Conservation (phyloP, 1,140 invertebrate genomes). For the Linepithema humile region DNA sequence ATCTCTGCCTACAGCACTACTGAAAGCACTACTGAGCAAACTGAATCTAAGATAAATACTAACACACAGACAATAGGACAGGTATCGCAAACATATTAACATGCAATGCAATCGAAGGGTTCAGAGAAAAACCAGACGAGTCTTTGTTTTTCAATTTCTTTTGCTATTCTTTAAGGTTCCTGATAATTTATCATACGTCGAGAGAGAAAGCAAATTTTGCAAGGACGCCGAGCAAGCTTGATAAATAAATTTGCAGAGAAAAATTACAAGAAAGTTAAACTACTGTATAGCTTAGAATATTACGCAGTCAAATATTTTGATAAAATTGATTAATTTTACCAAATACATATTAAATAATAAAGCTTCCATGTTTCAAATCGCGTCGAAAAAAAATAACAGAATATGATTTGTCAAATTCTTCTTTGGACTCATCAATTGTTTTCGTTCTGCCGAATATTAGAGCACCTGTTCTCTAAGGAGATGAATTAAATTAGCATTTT, state of each 20-base stretch:
- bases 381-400: background rate
- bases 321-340: no score
- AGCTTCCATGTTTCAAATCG: background rate
- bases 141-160: background rate
- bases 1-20: slow-evolving; percentile 37
- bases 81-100: slow-evolving; percentile 71
- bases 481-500: slow-evolving; percentile 11
- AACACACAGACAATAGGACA: slow-evolving; percentile 68
- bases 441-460: slow-evolving; percentile 41
- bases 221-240: no score
- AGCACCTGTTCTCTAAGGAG: slow-evolving; percentile 39
- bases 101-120: slow-evolving; percentile 54
- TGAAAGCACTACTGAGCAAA: no score
- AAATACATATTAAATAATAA: background rate
- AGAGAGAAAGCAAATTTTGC: no score
- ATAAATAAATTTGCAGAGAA: no score
- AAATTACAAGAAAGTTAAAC: no score
- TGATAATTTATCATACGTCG: no score
- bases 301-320: no score
- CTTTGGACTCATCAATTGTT: slow-evolving; percentile 3
- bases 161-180: background rate
- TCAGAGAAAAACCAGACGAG: background rate
- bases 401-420: slow-evolving; percentile 38
- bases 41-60: slow-evolving; percentile 58
- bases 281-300: no score